phyloP scores from a whole-genome alignment of 2,888 invertebrate species.

The Cephus pulcher region DNA sequence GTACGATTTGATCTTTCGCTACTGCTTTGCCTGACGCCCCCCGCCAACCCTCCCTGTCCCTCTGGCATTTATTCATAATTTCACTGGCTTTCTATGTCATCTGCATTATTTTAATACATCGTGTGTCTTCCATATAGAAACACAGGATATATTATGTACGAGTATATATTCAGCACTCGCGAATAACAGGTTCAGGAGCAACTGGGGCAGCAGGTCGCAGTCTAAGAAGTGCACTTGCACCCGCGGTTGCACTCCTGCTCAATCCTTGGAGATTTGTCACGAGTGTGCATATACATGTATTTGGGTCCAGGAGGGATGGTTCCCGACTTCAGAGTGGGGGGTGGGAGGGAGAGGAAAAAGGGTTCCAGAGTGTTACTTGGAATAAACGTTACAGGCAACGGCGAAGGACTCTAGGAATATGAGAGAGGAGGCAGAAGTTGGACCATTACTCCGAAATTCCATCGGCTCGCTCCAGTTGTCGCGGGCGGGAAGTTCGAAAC shows the following conservation, averaged over 20 bases:
- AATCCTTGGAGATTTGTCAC: not conserved
- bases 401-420: not conserved
- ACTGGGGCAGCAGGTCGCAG: not conserved
- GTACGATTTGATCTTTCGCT: not conserved
- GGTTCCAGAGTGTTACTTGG: not conserved
- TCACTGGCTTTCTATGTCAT: constrained; percentile 8
- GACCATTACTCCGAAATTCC: not conserved
- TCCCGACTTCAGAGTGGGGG: not conserved
- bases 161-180: not conserved
- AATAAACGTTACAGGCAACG: not conserved
- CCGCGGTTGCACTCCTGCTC: not conserved
- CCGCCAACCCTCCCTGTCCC: constrained; percentile 10
- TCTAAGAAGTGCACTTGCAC: not conserved
- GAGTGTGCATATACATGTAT: too few relatives aligned
- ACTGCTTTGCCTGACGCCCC: not conserved
- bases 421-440: not conserved
- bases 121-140: not conserved
- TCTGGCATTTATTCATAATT: constrained; percentile 25
- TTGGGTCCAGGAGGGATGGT: not conserved
- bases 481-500: constrained; percentile 37
- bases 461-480: not conserved
- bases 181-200: too few relatives aligned
- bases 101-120: not conserved
- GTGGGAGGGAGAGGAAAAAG: not conserved
- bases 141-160: not conserved